Percentiles rank a stretch among this genome's conserved stretches.
Evolutionary conservation across 2,113 vertebrate genomes (phyloP).

Genomic region (Callipepla squamata): DNA sequence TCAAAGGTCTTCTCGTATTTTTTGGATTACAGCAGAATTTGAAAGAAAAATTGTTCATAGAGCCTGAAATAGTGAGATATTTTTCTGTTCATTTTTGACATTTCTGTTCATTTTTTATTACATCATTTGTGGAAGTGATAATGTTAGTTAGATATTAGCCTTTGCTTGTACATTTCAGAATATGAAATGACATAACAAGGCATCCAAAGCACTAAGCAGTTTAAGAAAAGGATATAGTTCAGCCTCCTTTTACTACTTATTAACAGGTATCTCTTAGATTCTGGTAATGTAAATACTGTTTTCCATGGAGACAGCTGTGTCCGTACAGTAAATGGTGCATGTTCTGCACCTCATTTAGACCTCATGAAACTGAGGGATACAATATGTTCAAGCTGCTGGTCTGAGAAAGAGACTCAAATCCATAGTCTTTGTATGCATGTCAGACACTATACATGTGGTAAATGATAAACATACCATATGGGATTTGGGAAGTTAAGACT

Average conservation of each 20-base stretch:
- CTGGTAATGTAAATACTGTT: background rate
- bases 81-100: background rate
- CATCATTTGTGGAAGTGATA: background rate
- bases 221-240: background rate
- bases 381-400: slow-evolving; percentile 29
- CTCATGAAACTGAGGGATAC: background rate
- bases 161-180: background rate
- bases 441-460: slow-evolving; percentile 49
- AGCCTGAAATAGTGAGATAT: background rate
- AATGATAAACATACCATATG: slow-evolving; percentile 53
- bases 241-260: background rate
- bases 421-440: slow-evolving; percentile 1
- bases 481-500: slow-evolving; percentile 48
- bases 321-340: background rate
- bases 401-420: slow-evolving; percentile 25
- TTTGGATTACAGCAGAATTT: background rate
- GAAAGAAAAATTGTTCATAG: background rate
- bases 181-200: background rate
- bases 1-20: background rate
- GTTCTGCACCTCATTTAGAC: slow-evolving; percentile 34
- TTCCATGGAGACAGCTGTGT: background rate
- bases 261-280: slow-evolving; percentile 14
- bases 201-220: background rate
- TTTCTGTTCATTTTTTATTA: background rate
- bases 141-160: background rate